Conservation (phyloP, 2,888 invertebrate genomes). For the Cheilosia scutellata region DNA sequence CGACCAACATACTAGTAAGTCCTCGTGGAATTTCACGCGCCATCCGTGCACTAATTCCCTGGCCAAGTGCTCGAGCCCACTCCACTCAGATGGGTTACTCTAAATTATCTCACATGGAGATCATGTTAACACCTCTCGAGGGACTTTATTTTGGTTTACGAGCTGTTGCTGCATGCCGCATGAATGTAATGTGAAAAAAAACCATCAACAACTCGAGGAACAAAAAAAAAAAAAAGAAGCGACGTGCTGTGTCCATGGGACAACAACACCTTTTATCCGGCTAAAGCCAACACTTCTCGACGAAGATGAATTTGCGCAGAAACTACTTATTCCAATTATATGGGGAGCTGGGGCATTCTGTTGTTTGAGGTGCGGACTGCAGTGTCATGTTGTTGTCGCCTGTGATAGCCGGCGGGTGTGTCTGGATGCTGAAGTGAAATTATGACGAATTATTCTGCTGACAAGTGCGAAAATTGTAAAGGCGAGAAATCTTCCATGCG, state of each 20-base stretch:
- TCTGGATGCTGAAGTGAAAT: slow-evolving; percentile 53
- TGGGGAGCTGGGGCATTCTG: background rate
- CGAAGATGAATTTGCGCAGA: slow-evolving; percentile 58
- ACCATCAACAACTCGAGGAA: background rate
- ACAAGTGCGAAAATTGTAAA: slow-evolving; percentile 68
- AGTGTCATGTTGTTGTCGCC: slow-evolving; percentile 54
- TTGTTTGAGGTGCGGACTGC: slow-evolving; percentile 32
- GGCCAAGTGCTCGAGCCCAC: slow-evolving; percentile 16
- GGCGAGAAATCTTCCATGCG: slow-evolving; percentile 5
- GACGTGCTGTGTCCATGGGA: slow-evolving; percentile 43
- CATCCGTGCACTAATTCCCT: slow-evolving; percentile 61
- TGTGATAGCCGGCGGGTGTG: slow-evolving; percentile 64
- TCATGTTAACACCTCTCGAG: slow-evolving; percentile 70
- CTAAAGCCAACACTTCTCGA: slow-evolving; percentile 29
- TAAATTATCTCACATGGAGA: slow-evolving; percentile 57
- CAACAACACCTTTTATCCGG: slow-evolving; percentile 33
- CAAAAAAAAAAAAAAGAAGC: background rate
- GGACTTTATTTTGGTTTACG: slow-evolving; percentile 59
- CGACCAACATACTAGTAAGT: slow-evolving; percentile 28
- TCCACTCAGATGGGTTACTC: slow-evolving; percentile 33
- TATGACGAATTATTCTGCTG: slow-evolving; percentile 72
- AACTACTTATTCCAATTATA: slow-evolving; percentile 72
- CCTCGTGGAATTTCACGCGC: slow-evolving; percentile 63
- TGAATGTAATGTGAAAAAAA: slow-evolving; percentile 37
- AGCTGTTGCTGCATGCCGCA: slow-evolving; percentile 29